phyloP scores from a whole-genome alignment of 1,140 invertebrate genomes.

The Trachymyrmex septentrionalis region DNA sequence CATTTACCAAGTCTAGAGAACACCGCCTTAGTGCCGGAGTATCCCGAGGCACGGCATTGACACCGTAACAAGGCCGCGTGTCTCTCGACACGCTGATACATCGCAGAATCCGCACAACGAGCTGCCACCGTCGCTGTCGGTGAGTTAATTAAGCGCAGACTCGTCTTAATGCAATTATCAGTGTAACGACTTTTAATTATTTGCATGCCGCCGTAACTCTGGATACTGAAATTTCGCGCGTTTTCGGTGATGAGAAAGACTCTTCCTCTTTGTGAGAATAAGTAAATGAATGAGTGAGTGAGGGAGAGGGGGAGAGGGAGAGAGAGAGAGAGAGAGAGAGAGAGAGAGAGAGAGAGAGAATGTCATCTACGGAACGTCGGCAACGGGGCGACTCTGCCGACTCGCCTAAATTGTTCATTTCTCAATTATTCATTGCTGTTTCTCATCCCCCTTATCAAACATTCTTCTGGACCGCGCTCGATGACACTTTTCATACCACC shows the following conservation, averaged over 20 bases:
- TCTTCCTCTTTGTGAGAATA: constrained; percentile 66
- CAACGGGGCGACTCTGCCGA: constrained; percentile 73
- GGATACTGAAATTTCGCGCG: constrained; percentile 70
- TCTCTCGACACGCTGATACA: constrained; percentile 32
- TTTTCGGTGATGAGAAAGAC: constrained; percentile 75
- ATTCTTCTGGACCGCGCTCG: constrained; percentile 36
- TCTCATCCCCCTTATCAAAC: constrained; percentile 16
- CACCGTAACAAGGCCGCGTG: constrained; percentile 43
- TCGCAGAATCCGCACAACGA: background rate
- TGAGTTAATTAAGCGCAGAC: constrained; percentile 78
- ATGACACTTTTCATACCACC: constrained; percentile 35
- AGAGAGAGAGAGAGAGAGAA: background rate
- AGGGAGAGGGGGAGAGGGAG: constrained; percentile 19
- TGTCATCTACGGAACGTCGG: constrained; percentile 39
- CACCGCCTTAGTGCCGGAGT: background rate
- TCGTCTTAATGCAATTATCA: constrained; percentile 80
- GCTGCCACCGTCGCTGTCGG: constrained; percentile 14
- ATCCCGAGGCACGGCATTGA: constrained; percentile 29
- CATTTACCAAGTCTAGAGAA: constrained; percentile 19
- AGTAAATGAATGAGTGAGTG: background rate
- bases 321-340: background rate
- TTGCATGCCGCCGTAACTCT: constrained; percentile 59
- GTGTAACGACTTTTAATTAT: constrained; percentile 81
- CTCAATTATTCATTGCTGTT: constrained; percentile 74
- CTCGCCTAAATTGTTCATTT: constrained; percentile 72